A percentile compares a stretch with the other conserved stretches of the same genome.
Conservation (phyloP, 2,113 vertebrate genomes). For the Pituophis catenifer region DNA sequence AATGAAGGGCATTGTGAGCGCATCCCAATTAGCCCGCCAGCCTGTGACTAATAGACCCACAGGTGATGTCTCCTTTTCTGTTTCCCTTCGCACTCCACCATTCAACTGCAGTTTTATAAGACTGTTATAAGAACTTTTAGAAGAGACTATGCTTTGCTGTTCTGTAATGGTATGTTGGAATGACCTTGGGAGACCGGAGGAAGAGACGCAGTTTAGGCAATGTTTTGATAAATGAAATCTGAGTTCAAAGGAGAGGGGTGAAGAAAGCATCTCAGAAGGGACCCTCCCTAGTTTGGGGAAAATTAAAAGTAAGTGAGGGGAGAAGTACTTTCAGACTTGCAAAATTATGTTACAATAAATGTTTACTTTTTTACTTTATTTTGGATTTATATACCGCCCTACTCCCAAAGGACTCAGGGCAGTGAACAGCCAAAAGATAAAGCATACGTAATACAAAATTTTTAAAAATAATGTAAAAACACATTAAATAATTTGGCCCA, state of each 20-base stretch:
- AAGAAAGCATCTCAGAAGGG: not conserved
- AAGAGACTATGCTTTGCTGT: conserved; percentile 29
- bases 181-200: not conserved
- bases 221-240: not conserved
- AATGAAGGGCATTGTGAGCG: conserved; percentile 23
- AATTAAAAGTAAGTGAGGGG: not conserved
- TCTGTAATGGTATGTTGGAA: not conserved
- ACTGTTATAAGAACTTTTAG: not conserved
- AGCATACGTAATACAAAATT: too few relatives aligned
- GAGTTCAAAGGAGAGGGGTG: not conserved
- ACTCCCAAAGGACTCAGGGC: too few relatives aligned
- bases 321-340: not conserved
- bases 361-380: too few relatives aligned
- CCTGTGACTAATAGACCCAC: conserved; percentile 35
- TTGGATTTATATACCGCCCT: too few relatives aligned
- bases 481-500: too few relatives aligned
- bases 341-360: not conserved
- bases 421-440: too few relatives aligned
- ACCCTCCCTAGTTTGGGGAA: not conserved
- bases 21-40: conserved; percentile 16
- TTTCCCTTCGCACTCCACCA: not conserved
- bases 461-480: too few relatives aligned
- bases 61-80: conserved; percentile 26
- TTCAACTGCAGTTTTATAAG: not conserved
- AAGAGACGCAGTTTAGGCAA: not conserved